Evolutionary conservation across 2,888 invertebrate genomes (phyloP).

Genomic region (Lamproptera curius): DNA sequence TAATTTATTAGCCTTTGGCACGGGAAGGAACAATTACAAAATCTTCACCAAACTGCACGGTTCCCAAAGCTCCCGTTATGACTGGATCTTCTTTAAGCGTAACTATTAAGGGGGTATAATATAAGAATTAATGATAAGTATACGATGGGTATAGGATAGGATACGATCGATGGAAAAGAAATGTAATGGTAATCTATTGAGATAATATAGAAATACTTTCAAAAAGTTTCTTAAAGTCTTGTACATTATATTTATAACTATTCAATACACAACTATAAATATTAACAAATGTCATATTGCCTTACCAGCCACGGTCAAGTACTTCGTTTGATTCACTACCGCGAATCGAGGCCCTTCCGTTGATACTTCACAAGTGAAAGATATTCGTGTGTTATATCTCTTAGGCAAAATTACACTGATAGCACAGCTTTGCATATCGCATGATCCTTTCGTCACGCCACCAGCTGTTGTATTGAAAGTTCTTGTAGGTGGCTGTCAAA

Average conservation of each 20-base stretch:
- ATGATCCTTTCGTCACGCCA: conserved; percentile 46
- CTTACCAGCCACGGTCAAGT: conserved; percentile 65
- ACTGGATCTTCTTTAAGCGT: conserved; percentile 57
- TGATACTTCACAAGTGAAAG: conserved; percentile 68
- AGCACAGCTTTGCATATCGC: conserved; percentile 55
- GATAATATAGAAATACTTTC: too few species aligned
- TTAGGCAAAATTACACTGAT: conserved; percentile 56
- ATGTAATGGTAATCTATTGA: too few species aligned
- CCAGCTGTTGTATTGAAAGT: conserved; percentile 60
- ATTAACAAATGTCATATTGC: background rate
- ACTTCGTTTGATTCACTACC: conserved; percentile 65
- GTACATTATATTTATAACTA: too few species aligned
- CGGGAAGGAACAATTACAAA: conserved; percentile 62
- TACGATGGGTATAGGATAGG: too few species aligned
- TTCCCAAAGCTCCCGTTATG: conserved; percentile 51
- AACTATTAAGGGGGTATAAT: conserved; percentile 41
- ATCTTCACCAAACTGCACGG: conserved; percentile 61
- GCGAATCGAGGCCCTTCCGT: conserved; percentile 67
- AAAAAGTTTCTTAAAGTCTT: too few species aligned
- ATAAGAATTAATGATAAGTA: conserved; percentile 2
- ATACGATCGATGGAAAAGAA: too few species aligned
- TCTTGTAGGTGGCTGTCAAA: conserved; percentile 53
- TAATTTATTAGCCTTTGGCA: conserved; percentile 65
- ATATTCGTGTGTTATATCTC: conserved; percentile 51
- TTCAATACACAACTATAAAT: too few species aligned